Base-by-base conservation (phyloP, 2,888 invertebrate genomes). In the Leptopilina drosophilae region DNA sequence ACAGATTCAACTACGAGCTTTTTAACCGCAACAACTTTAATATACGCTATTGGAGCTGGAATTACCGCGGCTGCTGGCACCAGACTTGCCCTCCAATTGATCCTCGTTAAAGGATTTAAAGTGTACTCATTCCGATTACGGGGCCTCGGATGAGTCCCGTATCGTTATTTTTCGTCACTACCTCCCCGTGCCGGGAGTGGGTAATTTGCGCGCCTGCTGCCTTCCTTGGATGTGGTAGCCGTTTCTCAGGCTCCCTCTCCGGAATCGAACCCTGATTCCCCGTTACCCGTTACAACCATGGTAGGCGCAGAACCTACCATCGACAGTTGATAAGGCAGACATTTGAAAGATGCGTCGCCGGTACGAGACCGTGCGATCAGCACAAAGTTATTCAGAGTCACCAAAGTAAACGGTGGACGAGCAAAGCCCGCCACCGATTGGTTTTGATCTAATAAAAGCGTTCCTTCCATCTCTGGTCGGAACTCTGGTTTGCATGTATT, bases 221-320 rank as follows among this genome's bases (percentile, higher is more conserved):
- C 94, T 94, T 94, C 94, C 94, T 94, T 94, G 93, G 94, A 94
- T 94, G 94, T 94, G 94, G 94, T 94, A 94, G 94, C 94, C 94
- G 93, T 94, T 94, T 94, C 94, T 94, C 94, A 94, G 93, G 94
- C 94, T 94, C 93, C 94, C 94, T 94, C 94, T 94, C 94, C 94
- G 94, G 94, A 94, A 94, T 94, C 94, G 94, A 95, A 95, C 94
- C 94, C 94, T 94, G 93, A 95, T 95, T 94, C 94, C 93, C 95
- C 94, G 94, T 95, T 94, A 95, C 94, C 87, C 94, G 94, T 95
- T 92, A 93, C 93, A 93, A 86, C 86, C 85, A 85, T 85, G 85
- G 84, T 86, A 86, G 85, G 84, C 84, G 82, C 82, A 83, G 82
- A 85, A 83, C 84, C 85, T 84, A 85, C 85, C 85, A 84, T 84